These are phyloP conservation scores for Mola mola DNA, from an alignment of 2,113 vertebrate genomes.

Conservation along the genomic window DNA sequence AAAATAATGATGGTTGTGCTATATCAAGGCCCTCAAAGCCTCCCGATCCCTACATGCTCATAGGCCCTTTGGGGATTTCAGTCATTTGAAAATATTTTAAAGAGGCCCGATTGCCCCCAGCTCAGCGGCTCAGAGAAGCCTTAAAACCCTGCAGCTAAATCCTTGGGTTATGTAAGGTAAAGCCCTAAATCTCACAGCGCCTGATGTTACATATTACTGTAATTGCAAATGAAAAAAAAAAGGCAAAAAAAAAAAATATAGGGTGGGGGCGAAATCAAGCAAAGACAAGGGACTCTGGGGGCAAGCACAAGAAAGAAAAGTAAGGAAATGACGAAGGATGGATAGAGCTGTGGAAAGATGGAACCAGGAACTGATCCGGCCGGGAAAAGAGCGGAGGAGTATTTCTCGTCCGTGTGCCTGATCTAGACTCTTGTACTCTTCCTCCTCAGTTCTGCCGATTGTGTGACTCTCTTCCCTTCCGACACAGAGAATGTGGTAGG, in stretches of 20 bases:
- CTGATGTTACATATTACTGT: constrained; percentile 87
- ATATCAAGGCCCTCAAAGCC: constrained; percentile 60
- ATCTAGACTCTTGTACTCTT: background rate
- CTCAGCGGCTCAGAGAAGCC: constrained; percentile 79
- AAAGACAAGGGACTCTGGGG: constrained; percentile 34
- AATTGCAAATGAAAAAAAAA: constrained; percentile 78
- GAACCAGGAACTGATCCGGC: constrained; percentile 39
- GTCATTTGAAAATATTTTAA: constrained; percentile 81
- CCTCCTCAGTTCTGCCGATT: background rate
- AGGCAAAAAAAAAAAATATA: constrained; percentile 42
- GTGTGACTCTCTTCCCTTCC: constrained; percentile 7
- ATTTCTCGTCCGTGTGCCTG: constrained; percentile 28
- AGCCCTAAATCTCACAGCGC: constrained; percentile 82
- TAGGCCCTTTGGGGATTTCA: constrained; percentile 76
- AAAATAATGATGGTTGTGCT: constrained; percentile 61
- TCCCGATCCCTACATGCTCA: constrained; percentile 63
- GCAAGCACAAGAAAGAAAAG: constrained; percentile 32
- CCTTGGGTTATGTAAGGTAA: constrained; percentile 85
- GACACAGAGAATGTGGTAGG: constrained; percentile 1
- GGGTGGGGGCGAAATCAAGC: constrained; percentile 39
- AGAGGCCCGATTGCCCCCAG: constrained; percentile 77
- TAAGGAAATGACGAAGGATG: constrained; percentile 56
- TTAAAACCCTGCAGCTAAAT: constrained; percentile 81
- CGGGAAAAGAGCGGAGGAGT: constrained; percentile 49
- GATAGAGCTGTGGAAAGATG: constrained; percentile 60